Base-by-base conservation (phyloP, 2,797 vertebrate genomes). In the Steatocranus sp. region DNA sequence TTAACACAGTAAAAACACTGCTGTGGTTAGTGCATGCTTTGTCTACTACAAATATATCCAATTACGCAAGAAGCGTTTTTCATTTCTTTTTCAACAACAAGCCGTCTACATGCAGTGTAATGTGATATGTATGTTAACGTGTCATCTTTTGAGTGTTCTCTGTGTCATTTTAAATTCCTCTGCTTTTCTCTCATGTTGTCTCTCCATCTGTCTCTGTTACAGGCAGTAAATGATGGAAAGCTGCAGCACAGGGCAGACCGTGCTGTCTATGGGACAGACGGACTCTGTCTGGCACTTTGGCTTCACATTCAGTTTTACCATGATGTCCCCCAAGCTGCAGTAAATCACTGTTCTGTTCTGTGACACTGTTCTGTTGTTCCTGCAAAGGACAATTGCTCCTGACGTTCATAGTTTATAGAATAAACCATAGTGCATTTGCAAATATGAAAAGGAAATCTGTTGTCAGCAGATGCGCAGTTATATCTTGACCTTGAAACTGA, bases 381-480 rank as follows among this genome's bases (percentile, higher is more conserved):
- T 34, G 34, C 38, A 48, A 81, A 85, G 83, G 81, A 92, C 87
- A 83, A 41, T 75, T 86, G 82, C 80, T 91, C 83, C 75, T 75
- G 77, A 51, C 78, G 7, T 7, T 66, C 61, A 78, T 81, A 80
- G 50, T 58, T 58, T 75, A 84, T 50, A 74, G 38, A 41, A 36
- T 41, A 25, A 75, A 25, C 4, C 17, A 11, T 10, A 41, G 49
- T 18, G 78, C 7, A 32, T 83, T 75, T 77, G 41, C 25, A 74
- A 66, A 50, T 17, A 32, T 38, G 51, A 82, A 41, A 34, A 51
- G 15, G 30, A 73, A 61, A 70, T 88, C 76, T 82, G 27, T 63
- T 61, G 68, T 85, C 78, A 78, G 70, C 74, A 84, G 17, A 80
- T 27, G 25, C 63, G 38, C 34, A 68, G 79, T 90, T 84, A 83